phyloP scores from a whole-genome alignment of 92 coral and sea anemone genomes.

The Muricea muricata region DNA sequence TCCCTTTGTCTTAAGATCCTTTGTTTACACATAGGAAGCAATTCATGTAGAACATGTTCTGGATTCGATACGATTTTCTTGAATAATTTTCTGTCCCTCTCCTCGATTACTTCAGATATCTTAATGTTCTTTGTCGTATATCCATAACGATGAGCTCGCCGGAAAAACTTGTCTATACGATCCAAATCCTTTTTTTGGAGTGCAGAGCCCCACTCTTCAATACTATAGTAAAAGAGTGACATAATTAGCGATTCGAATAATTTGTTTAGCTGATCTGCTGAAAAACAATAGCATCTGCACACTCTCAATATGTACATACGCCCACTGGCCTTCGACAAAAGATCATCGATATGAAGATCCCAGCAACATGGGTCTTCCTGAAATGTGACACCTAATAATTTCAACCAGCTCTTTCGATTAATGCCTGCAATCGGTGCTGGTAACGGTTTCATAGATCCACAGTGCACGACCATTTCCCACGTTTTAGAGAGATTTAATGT shows the following conservation, averaged over 20 bases:
- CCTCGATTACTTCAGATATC: conserved; percentile 28
- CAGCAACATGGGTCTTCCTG: neutral
- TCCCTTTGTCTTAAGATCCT: conserved; percentile 6
- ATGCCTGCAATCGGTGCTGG: neutral
- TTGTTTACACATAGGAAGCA: conserved; percentile 26
- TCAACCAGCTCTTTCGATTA: neutral
- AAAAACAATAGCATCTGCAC: neutral
- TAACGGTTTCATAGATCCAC: neutral
- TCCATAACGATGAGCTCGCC: conserved; percentile 43
- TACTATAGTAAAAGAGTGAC: conserved; percentile 40
- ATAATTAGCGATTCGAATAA: neutral
- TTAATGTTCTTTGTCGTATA: conserved; percentile 28
- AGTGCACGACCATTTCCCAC: neutral
- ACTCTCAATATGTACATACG: neutral
- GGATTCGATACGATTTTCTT: conserved; percentile 13
- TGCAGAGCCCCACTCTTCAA: conserved; percentile 53
- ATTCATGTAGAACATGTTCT: conserved; percentile 35
- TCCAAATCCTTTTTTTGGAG: conserved; percentile 39
- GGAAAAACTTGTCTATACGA: conserved; percentile 49
- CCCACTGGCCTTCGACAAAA: neutral
- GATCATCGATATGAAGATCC: neutral
- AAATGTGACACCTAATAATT: neutral
- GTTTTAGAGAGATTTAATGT: neutral
- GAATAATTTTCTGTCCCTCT: conserved; percentile 27
- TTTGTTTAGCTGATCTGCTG: no score